Base-by-base conservation (phyloP, 2,888 invertebrate species). In the Seira musarum region DNA sequence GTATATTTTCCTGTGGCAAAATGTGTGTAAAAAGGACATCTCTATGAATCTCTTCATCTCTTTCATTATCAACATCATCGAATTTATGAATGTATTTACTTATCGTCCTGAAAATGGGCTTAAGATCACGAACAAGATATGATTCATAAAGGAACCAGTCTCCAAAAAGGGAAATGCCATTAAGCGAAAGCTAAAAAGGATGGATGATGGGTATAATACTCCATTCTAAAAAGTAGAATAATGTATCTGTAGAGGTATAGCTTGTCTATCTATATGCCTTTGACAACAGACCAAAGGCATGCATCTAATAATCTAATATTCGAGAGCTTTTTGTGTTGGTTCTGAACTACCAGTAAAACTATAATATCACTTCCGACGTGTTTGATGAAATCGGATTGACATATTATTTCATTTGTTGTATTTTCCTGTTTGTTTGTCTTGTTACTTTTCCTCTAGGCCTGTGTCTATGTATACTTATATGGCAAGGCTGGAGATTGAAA, bases 341-440 rank as follows among this genome's bases (percentile, higher is more conserved):
- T 40, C 6, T 8, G 40, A 40, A 5, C 6, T 40, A 5, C 40
- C 40, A 40, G 40, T 40, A 40, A 40, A 8, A 40, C n/a, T n/a
- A n/a, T 70, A 70, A 60, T 77, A 70, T 70, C 78, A 78, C 78
- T 78, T 78, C 73, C 79, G 79, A 63, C 64, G 79, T 68, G 64
- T 79, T 63, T 79, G 79, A 79, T 73, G 61, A 79, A 79, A 79
- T 79, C 79, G 79, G 73, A 79, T 79, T 79, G 79, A 61, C 68
- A 53, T 73, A 79, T 79, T 79, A 79, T 79, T 73, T 72, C 79
- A 79, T 79, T 79, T 73, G 53, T 49, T 66, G 10, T 13, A 77
- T 68, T 64, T 79, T 71, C 67, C 68, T 79, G 67, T 73, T 79
- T 79, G 79, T 68, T 73, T 66, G 57, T 60, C n/a, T 53, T 73